Base-by-base conservation (phyloP, 2,888 invertebrate genomes). In the Lottia gigantea region DNA sequence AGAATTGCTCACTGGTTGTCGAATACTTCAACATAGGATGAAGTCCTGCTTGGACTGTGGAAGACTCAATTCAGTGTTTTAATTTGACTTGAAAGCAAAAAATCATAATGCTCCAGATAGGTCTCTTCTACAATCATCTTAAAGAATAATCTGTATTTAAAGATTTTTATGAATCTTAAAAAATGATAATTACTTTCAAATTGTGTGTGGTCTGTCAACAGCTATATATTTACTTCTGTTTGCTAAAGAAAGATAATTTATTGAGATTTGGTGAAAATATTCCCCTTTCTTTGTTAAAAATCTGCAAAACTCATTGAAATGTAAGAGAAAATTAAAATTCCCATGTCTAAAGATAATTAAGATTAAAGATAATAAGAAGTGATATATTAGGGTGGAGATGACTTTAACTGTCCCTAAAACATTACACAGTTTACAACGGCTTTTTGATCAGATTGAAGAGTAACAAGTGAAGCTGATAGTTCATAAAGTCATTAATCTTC, bases 371-470 rank as follows among this genome's bases (percentile, higher is more conserved):
- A 55, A 55, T 55, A 19, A 55, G n/a, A 55, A 19, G 19, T 55
- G 55, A 55, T 55, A 55, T 55, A 55, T 55, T 19, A 19, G 55
- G n/a, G 19, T 19, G 55, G 55, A 55, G 55, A 55, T 55, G 55
- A 55, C 55, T 55, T 55, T 55, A 55, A 55, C 55, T 55, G 55
- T 55, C 55, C 55, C 55, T 19, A 55, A 55, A 55, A 55, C 55
- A 55, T 55, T 55, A 55, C n/a, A 19, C n/a, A 55, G n/a, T 55
- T 55, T 55, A 55, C 55, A 55, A 55, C 55, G n/a, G 55, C n/a
- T 55, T 19, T n/a, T 55, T 55, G 55, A 55, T 55, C 55, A 55
- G 55, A 55, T 55, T 55, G 55, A 19, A n/a, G 55, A 19, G 55
- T 19, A 19, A 19, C 8, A 55, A 55, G 55, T 55, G n/a, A 55